Base-by-base conservation (phyloP, 1,140 invertebrate species). In the Platyura marginata region DNA sequence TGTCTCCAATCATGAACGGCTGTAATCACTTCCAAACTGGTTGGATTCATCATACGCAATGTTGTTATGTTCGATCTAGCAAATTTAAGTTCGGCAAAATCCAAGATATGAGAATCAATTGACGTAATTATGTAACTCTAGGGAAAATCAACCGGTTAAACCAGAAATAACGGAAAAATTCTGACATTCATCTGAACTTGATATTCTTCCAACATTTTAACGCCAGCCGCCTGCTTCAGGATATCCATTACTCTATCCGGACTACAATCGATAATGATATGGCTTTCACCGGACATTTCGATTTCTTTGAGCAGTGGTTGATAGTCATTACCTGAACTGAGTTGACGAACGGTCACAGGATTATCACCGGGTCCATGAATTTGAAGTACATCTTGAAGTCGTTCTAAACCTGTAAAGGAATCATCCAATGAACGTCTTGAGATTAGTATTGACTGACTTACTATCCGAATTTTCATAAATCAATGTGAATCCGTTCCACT, bases 341-440 rank as follows among this genome's bases (percentile, higher is more conserved):
- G 49, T 51, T 75, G 72, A 29, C 67, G 66, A 15, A 79, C 62
- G 0, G 67, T 74, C 1, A 80, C 66, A 1, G 70, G 68, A 48
- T 61, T 51, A 57, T 70, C 57, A 44, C 63, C 49, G 25, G 71
- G 63, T 48, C 70, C 63, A 45, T 76, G 68, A 43, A 74, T 64
- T 57, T 85, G 82, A 2, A 95, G 58, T 4, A 90, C 69, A 51
- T 84, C 81, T 62, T 92, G 85, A 13, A 93, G 65, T 39, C 85
- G 70, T 36, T 87, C 73, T 2, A 95, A 62, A 56, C 83, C 78
- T 72, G 35, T 33, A 42, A 37, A 45, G 3, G 15, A n/a, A 25
- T 42, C 8, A 35, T 6, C 8, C 5, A 41, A 25, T 10, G 18
- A 25, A 32, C 22, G 10, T 41, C 22, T 15, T 18, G 20, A 9